phyloP scores from a whole-genome alignment of 1,140 invertebrate species.

The Matsumurasca onukii region DNA sequence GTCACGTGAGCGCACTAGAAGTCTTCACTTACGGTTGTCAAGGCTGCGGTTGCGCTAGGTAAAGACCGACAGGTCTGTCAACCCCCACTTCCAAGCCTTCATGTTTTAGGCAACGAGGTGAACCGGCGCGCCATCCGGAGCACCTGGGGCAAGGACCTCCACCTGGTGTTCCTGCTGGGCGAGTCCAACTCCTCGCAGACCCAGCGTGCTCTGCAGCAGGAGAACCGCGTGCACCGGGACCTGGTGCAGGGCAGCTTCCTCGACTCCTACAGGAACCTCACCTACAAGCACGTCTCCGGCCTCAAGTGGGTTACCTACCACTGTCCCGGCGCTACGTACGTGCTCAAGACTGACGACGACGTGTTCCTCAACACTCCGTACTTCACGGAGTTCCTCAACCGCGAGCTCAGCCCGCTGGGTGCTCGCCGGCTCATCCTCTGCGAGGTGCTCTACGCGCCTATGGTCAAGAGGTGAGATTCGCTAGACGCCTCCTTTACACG shows the following conservation, averaged over 20 bases:
- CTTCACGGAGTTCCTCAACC: slow-evolving; percentile 61
- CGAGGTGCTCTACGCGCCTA: slow-evolving; percentile 49
- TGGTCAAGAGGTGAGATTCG: too few relatives aligned
- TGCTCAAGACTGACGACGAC: slow-evolving; percentile 79
- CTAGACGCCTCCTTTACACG: too few relatives aligned
- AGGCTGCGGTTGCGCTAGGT: background rate
- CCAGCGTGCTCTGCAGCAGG: slow-evolving; percentile 54
- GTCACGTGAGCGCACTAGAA: background rate
- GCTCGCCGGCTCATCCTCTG: slow-evolving; percentile 60
- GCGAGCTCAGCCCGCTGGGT: slow-evolving; percentile 57
- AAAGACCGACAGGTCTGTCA: too few relatives aligned
- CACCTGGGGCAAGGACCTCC: slow-evolving; percentile 62
- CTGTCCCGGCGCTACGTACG: slow-evolving; percentile 63
- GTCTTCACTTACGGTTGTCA: background rate
- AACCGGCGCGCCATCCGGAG: slow-evolving; percentile 46
- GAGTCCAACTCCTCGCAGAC: slow-evolving; percentile 47
- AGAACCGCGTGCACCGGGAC: slow-evolving; percentile 63
- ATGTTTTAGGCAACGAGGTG: too few relatives aligned
- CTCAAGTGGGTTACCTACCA: slow-evolving; percentile 78
- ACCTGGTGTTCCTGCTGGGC: slow-evolving; percentile 71
- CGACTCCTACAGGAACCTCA: slow-evolving; percentile 82
- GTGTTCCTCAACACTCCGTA: slow-evolving; percentile 71
- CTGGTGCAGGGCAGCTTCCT: slow-evolving; percentile 77
- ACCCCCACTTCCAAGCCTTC: background rate
- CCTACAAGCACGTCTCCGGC: slow-evolving; percentile 82